Percentiles rank a stretch among this genome's conserved stretches.
Evolutionary conservation across 30 jellyfish, hydroid and myxozoan genomes (phyloP).

Genomic region (Hydractinia echinata): DNA sequence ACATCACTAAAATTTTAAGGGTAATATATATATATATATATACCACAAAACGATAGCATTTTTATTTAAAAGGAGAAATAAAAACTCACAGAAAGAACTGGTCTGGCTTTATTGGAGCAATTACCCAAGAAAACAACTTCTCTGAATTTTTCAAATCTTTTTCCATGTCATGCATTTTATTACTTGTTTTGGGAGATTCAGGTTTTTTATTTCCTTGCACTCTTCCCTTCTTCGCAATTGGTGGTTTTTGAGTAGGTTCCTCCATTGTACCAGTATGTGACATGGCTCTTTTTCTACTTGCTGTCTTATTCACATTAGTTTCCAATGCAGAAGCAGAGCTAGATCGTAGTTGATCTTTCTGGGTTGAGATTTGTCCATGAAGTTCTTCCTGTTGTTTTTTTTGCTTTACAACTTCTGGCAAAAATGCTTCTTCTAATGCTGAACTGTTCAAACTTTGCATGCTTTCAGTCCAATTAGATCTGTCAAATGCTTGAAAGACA

Average conservation of each 20-base stretch:
- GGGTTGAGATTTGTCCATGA: neutral
- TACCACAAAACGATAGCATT: neutral
- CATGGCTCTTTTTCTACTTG: neutral
- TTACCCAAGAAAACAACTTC: constrained; percentile 61
- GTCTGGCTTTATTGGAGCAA: constrained; percentile 49
- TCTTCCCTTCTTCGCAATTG: constrained; percentile 8
- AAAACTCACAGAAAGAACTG: constrained; percentile 56
- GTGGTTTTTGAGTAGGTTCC: constrained; percentile 19
- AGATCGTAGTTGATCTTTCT: constrained; percentile 12
- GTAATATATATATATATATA: neutral
- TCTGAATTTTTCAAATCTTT: constrained; percentile 2
- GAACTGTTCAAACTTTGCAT: constrained; percentile 29
- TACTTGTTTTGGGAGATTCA: constrained; percentile 16
- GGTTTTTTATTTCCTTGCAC: neutral
- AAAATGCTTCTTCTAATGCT: constrained; percentile 19
- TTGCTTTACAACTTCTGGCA: constrained; percentile 32
- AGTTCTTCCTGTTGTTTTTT: constrained; percentile 28
- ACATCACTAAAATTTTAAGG: constrained; percentile 49
- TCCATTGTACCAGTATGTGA: neutral
- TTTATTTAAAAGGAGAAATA: neutral
- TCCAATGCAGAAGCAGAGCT: constrained; percentile 6
- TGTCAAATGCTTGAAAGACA: constrained; percentile 5
- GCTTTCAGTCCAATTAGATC: constrained; percentile 33
- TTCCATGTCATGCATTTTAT: neutral
- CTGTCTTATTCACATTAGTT: neutral